phyloP scores from a whole-genome alignment of 2,113 vertebrate genomes.

The Alligator sinensis region DNA sequence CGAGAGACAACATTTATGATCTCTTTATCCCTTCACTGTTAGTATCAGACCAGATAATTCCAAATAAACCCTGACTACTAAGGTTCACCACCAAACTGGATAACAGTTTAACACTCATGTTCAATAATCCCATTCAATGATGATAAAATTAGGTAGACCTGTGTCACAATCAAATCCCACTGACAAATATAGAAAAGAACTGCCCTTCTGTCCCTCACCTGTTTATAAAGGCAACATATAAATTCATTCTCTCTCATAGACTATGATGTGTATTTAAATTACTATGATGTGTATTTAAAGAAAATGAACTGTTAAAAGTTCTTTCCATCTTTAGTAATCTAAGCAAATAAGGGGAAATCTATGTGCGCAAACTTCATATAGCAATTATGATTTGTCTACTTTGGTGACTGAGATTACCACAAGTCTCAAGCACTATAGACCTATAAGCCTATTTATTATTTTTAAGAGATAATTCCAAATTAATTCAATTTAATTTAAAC shows the following conservation, averaged over 20 bases:
- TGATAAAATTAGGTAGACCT: neutral
- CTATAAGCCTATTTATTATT: accelerated
- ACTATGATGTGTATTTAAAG: neutral
- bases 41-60: neutral
- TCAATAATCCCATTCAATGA: neutral
- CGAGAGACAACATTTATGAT: neutral
- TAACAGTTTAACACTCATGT: neutral
- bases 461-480: neutral
- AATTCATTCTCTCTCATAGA: neutral
- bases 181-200: neutral
- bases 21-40: neutral
- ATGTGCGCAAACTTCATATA: neutral
- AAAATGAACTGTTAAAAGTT: neutral
- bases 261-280: neutral
- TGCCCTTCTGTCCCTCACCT: neutral
- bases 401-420: neutral
- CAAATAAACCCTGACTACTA: neutral
- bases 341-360: neutral
- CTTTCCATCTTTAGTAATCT: neutral
- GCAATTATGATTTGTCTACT: neutral
- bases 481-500: neutral
- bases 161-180: neutral
- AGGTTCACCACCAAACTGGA: no score
- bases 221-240: neutral
- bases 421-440: neutral